phyloP scores from a whole-genome alignment of 2,888 invertebrate species.

The Endomychus coccineus region DNA sequence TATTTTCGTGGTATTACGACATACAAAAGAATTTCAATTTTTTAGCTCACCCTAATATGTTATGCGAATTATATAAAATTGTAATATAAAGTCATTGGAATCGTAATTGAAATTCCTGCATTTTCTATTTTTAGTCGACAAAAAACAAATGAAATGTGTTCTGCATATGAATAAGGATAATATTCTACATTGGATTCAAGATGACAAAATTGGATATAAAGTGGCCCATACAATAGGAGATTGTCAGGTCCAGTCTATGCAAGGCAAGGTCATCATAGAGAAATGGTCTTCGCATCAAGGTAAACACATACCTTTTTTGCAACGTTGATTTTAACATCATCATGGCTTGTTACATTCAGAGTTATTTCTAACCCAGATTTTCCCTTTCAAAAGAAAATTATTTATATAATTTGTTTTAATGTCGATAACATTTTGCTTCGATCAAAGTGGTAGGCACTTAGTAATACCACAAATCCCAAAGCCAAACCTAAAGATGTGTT shows the following conservation, averaged over 20 bases:
- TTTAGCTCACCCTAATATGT: background rate
- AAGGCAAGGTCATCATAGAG: conserved; percentile 40
- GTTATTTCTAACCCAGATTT: no score
- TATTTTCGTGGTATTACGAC: no score
- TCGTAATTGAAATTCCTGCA: no score
- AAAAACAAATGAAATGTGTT: conserved; percentile 7
- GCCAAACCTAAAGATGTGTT: no score
- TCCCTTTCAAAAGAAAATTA: no score
- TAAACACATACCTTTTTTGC: conserved; percentile 8
- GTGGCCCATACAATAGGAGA: conserved; percentile 28
- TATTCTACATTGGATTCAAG: conserved; percentile 12
- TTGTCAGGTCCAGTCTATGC: conserved; percentile 35
- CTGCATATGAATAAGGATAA: conserved; percentile 4
- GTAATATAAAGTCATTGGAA: no score
- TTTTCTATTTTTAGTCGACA: conserved; percentile 19
- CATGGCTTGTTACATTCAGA: no score
- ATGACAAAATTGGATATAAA: conserved; percentile 27
- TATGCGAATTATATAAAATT: background rate
- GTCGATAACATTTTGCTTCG: no score
- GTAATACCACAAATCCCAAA: no score
- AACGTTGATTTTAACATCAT: background rate
- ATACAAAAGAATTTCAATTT: conserved; percentile 3
- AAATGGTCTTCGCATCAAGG: conserved; percentile 38
- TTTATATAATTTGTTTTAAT: no score
- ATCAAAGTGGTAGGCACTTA: no score